These are phyloP conservation scores for Latheticus oryzae DNA, from an alignment of 2,888 invertebrate species.

Conservation along the genomic window DNA sequence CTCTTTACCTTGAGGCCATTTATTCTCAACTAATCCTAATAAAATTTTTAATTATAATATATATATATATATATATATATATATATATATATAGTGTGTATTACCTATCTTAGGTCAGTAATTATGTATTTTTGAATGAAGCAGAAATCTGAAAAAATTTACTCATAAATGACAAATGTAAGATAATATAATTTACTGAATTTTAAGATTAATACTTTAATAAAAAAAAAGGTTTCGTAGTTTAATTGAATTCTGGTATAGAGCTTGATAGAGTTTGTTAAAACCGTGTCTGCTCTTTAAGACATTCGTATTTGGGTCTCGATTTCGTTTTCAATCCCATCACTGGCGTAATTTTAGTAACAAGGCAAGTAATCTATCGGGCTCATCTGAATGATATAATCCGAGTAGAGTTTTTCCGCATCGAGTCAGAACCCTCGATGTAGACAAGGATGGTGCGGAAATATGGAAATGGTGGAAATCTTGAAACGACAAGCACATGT, in stretches of 20 bases:
- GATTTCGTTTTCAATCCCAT: conserved; percentile 47
- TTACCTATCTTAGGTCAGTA: too few relatives aligned
- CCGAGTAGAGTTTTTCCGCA: conserved; percentile 42
- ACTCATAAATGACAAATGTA: too few relatives aligned
- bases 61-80: too few relatives aligned
- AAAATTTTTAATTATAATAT: too few relatives aligned
- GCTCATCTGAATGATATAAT: conserved; percentile 55
- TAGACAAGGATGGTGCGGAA: conserved; percentile 50
- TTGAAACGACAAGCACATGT: conserved; percentile 66
- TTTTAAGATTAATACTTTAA: too few relatives aligned
- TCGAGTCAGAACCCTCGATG: conserved; percentile 33
- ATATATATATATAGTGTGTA: too few relatives aligned
- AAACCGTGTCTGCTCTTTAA: conserved; percentile 34
- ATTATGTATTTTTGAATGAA: too few relatives aligned
- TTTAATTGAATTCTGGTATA: conserved; percentile 31
- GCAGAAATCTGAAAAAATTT: too few relatives aligned
- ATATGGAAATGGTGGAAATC: conserved; percentile 62
- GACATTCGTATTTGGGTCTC: conserved; percentile 32
- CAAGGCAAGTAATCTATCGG: conserved; percentile 51
- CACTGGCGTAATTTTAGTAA: conserved; percentile 49
- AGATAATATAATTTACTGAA: too few relatives aligned
- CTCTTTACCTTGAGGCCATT: too few relatives aligned
- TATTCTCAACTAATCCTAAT: too few relatives aligned
- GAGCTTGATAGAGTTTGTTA: conserved; percentile 32
- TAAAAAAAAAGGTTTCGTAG: too few relatives aligned